Percentiles rank a stretch among this genome's conserved stretches.
These are phyloP conservation scores for Stictonetta naevosa DNA, from an alignment of 2,113 vertebrate species.

Conservation along the genomic window DNA sequence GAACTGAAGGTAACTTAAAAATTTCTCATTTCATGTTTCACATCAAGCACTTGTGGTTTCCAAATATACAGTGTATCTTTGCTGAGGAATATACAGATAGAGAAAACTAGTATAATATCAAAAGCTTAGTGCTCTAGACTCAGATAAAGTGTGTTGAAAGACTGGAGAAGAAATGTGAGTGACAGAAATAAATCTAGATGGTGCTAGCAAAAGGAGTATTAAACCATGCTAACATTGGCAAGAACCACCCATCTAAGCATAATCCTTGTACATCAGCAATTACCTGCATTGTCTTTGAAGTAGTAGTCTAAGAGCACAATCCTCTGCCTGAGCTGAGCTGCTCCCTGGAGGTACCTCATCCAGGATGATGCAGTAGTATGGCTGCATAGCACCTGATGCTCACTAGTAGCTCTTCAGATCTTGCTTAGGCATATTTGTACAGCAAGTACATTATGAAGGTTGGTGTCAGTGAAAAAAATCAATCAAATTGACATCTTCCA, in stretches of 20 bases:
- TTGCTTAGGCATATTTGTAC: not conserved
- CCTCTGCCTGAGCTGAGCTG: not conserved
- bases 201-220: not conserved
- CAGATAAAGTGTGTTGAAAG: not conserved
- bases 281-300: not conserved
- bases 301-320: rapidly evolving
- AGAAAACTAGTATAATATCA: not conserved
- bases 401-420: no score
- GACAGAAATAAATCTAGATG: not conserved
- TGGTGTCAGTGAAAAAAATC: not conserved
- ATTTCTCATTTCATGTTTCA: not conserved
- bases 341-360: rapidly evolving
- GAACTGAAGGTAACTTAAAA: not conserved
- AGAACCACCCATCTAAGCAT: rapidly evolving
- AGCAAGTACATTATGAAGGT: not conserved
- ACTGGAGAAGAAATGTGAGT: not conserved
- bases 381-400: rapidly evolving
- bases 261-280: rapidly evolving
- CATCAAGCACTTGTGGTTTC: not conserved
- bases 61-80: not conserved
- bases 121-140: not conserved
- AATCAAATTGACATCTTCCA: not conserved
- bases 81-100: not conserved
- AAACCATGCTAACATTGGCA: not conserved
- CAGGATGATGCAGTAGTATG: rapidly evolving